phyloP scores from a whole-genome alignment of 2,797 vertebrate species.

The Erithacus rubecula region DNA sequence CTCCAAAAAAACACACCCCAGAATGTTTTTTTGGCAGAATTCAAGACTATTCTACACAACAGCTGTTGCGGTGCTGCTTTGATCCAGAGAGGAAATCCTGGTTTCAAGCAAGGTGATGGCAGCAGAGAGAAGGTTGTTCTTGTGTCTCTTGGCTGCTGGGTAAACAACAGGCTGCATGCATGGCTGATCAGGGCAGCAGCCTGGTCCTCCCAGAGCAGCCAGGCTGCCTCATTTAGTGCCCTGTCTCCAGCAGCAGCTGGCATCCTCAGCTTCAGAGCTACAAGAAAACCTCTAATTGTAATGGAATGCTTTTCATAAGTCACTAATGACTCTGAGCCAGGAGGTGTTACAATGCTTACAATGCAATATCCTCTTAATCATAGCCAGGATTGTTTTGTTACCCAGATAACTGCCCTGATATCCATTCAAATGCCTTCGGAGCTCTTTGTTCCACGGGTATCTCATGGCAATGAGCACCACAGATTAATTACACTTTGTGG shows the following conservation, averaged over 20 bases:
- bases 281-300: neutral
- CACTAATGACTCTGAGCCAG: neutral
- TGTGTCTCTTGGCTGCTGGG: neutral
- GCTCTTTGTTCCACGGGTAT: neutral
- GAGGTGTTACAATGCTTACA: constrained; percentile 5
- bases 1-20: neutral
- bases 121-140: neutral
- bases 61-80: neutral
- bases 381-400: neutral
- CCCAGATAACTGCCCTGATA: neutral
- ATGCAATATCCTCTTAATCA: constrained; percentile 14
- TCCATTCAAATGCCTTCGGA: neutral
- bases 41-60: neutral
- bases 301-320: neutral
- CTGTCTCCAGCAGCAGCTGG: neutral
- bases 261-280: neutral
- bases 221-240: neutral
- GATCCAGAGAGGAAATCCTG: constrained; percentile 44
- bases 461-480: neutral
- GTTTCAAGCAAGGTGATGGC: neutral
- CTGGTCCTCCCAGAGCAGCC: neutral
- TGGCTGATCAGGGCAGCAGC: neutral
- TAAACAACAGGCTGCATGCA: neutral
- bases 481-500: neutral
- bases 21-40: neutral